Evolutionary conservation across 1,140 invertebrate genomes (phyloP), one percentile per base, ranked within the genome.

Genomic region (Thalassaphorura encarpata): DNA sequence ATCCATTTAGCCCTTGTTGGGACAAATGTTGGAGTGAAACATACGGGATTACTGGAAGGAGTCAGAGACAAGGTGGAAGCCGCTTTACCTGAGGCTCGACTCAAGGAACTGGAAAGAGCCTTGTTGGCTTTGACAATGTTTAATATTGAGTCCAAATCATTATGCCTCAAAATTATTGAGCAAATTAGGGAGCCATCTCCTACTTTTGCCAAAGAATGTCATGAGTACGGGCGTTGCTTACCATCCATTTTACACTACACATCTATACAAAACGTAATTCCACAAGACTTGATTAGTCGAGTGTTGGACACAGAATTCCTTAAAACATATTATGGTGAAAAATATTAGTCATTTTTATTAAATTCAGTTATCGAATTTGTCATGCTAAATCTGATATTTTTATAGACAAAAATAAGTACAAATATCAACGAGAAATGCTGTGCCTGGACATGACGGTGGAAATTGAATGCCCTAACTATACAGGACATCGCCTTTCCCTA

Each of bases 91-190:
- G 24, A 50, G 1, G 64, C 71, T 0, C 72, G 80, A 49, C 43
- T 82, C 0, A 83, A 83, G 69, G 81, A 83, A 60, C 66, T 82
- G 11, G 81, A 83, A 69, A 71, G 80, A 54, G 67, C 82, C 2
- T 58, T 75, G 3, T 72, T 76, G 52, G 67, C 69, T 2, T 67
- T 80, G 21, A 68, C 67, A 3, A 69, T 74, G 53, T 78, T 77
- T 33, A 73, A 78, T 64, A 68, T 72, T 46, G 54, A 69, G 15
- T 70, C 71, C 29, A 69, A 60, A 69, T 67, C 71, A 16, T 39
- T 80, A 15, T 78, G 71, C 54, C 8, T 72, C 15, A 61, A 64
- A 18, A 67, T 79, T 6, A 54, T 75, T 4, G 43, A 74, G 3
- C 67, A 80, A 65, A 28, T 83, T 6, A 67, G 70, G 15, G 33